Conservation (phyloP, 1,140 invertebrate species). For the Amphibalanus amphitrite region DNA sequence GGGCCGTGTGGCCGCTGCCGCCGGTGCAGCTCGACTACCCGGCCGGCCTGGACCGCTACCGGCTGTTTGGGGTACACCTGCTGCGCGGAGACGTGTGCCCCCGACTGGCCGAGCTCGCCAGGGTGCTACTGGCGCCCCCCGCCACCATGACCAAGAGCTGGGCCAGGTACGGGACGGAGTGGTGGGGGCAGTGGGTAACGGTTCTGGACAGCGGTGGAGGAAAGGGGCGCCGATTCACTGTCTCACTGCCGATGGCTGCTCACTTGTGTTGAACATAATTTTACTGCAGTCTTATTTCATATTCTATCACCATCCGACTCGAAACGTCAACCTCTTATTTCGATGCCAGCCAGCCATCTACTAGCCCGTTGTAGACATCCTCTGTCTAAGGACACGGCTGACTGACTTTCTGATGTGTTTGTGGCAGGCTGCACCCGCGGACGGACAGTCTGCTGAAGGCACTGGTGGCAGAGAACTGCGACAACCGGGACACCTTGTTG, state of each 20-base stretch:
- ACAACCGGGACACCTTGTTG: not conserved
- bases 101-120: not conserved
- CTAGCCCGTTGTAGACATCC: too few species aligned
- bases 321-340: too few species aligned
- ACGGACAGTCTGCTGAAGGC: not conserved
- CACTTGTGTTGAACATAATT: too few species aligned
- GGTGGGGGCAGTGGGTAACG: too few species aligned
- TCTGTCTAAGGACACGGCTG: too few species aligned
- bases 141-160: not conserved
- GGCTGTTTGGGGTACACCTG: not conserved
- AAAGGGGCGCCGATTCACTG: too few species aligned
- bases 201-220: too few species aligned
- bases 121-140: not conserved
- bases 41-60: constrained; percentile 1
- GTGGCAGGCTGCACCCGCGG: not conserved
- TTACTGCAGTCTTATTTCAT: too few species aligned
- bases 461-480: not conserved
- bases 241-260: too few species aligned
- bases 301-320: too few species aligned
- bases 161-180: not conserved
- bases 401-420: too few species aligned
- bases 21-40: not conserved
- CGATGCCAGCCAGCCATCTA: too few species aligned
- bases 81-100: not conserved
- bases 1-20: not conserved